Evolutionary conservation across 2,888 invertebrate genomes (phyloP), one percentile per base, ranked within the genome.

Genomic region (Aspidiotus destructor): DNA sequence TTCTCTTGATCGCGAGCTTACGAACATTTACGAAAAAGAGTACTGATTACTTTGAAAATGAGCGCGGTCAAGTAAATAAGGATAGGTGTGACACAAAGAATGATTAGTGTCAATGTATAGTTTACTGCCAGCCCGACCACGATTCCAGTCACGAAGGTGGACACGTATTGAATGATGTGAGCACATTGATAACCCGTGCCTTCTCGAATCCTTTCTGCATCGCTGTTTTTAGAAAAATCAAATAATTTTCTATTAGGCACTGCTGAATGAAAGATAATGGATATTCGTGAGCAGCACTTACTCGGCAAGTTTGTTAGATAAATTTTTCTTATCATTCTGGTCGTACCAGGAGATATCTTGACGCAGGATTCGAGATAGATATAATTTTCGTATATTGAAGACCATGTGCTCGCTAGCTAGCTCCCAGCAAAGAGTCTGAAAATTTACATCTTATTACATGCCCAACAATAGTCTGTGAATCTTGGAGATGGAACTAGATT

Each of bases 121-220:
- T 92, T 92, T 75, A 88, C 88, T 0, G 83, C 77, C 74, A 93
- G 85, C 0, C 90, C 89, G 48, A 87, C 84, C 52, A 85, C 75
- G 64, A 91, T 82, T 0, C 87, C 85, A 7, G 84, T 81, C 16
- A 90, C 77, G 75, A 88, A 88, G 0, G 87, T 86, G 75, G 86
- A 84, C 72, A 87, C 80, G 72, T 88, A 81, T 75, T 87, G 89
- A 0, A 85, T 79, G 72, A 89, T 84, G 74, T 88, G 85, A 0
- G 86, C 85, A 10, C 90, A 80, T 77, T 92, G 92, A 76, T 91
- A 91, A 0, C 88, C 89, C 16, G 91, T 88, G 8, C 91, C 92
- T 73, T 89, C 89, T 73, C 89, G 86, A 73, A 89, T 84, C 76
- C 87, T 87, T 72, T 86, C 85, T 69, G 89, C 78, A 76, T 88